Base-by-base conservation (phyloP, 2,113 vertebrate species). In the Helogale parvula region DNA sequence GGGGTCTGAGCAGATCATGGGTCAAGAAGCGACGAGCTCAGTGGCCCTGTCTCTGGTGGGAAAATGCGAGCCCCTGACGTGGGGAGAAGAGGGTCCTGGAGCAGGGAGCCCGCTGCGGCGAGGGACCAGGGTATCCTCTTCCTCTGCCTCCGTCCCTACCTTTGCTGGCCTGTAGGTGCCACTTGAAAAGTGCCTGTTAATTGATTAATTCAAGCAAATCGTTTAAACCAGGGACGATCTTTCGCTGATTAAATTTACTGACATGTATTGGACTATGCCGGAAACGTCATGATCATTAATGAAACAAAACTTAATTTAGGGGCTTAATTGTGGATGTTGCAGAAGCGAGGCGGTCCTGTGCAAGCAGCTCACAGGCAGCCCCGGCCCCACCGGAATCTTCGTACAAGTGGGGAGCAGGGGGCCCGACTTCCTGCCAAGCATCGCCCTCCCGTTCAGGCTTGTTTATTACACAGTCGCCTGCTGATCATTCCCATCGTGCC, bases 401-500 rank as follows among this genome's bases (percentile, higher is more conserved):
- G 12, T 11, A 9, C 14, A 23, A 16, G 88, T 15, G 16, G 15
- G 27, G 87, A 66, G 79, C 54, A 5, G 69, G 47, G 71, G 71
- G 60, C 94, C 66, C 8, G 11, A 6, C 50, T n/a, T 3, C 0
- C 0, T 7, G 38, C 2, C 25, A 29, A 15, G 1, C 2, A 8
- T 4, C 12, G 1, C 2, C 1, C 21, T 0, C 52, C 45, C 8
- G 2, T 2, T 6, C 16, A 15, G 45, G 45, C 17, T 31, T 15
- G 0, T 5, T 29, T 1, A 6, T 15, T 3, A 1, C 31, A 4
- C 11, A 2, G 31, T 15, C 0, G 6, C n/a, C 0, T 2, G 1
- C 2, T 35, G 50, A 13, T 31, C 8, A 10, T 25, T 14, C 35
- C 45, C 9, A 0, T 9, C 0, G 0, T 0, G 2, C 60, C 17